Conservation (phyloP, 1,140 invertebrate genomes). For the Zophobas morio region DNA sequence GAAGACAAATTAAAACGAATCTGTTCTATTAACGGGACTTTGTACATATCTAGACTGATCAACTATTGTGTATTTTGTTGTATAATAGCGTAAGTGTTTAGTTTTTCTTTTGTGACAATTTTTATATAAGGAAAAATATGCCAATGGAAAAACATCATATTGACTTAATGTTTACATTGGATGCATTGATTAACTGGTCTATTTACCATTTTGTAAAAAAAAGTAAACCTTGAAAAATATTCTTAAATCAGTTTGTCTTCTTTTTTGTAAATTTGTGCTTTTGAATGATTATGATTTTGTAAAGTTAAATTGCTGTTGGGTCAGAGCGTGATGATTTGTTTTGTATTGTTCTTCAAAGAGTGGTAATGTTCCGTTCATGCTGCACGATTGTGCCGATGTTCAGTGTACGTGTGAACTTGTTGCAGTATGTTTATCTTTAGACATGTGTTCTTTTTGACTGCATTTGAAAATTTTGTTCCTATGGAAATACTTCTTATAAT, state of each 20-base stretch:
- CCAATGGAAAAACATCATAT: background rate
- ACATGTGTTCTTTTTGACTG: conserved; percentile 43
- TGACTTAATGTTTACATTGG: background rate
- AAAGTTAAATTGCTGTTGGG: too few relatives aligned
- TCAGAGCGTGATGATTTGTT: too few relatives aligned
- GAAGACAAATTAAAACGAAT: conserved; percentile 31
- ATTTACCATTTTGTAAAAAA: conserved; percentile 35
- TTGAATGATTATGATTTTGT: too few relatives aligned
- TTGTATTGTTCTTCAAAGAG: too few relatives aligned
- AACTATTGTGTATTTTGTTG: conserved; percentile 62
- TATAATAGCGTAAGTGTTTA: conserved; percentile 50
- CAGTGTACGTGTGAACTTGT: background rate
- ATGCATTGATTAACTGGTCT: background rate
- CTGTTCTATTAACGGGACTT: conserved; percentile 25
- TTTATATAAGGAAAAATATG: conserved; percentile 11
- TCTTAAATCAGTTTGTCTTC: conserved; percentile 3
- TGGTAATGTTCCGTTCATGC: too few relatives aligned
- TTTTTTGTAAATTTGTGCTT: background rate
- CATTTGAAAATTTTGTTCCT: conserved; percentile 42
- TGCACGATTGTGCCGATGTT: too few relatives aligned
- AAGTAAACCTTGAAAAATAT: conserved; percentile 18
- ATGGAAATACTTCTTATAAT: conserved; percentile 40
- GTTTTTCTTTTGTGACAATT: conserved; percentile 32
- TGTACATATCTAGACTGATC: conserved; percentile 64
- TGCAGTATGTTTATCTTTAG: background rate